These are phyloP conservation scores for Troides aeacus DNA, from an alignment of 2,888 invertebrate genomes.

Conservation along the genomic window DNA sequence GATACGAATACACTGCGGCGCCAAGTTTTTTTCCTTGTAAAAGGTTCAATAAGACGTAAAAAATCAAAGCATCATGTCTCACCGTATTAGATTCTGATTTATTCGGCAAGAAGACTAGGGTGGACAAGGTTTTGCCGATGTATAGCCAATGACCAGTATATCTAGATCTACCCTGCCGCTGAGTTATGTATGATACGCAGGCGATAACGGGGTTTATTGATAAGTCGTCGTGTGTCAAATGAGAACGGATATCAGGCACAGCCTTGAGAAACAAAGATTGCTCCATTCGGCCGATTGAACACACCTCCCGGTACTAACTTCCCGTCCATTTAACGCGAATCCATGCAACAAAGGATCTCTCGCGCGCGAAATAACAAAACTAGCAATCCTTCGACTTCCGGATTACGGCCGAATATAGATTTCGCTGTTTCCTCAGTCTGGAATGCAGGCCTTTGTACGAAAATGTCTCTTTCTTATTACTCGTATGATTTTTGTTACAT, in stretches of 20 bases:
- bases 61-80: slow-evolving; percentile 68
- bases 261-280: slow-evolving; percentile 77
- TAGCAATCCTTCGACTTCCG: slow-evolving; percentile 63
- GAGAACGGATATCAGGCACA: slow-evolving; percentile 58
- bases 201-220: slow-evolving; percentile 41
- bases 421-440: slow-evolving; percentile 35
- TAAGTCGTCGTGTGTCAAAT: slow-evolving; percentile 49
- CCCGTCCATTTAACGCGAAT: slow-evolving; percentile 78
- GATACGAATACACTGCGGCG: neutral
- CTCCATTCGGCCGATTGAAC: slow-evolving; percentile 73
- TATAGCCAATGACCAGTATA: slow-evolving; percentile 47
- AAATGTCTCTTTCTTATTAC: neutral
- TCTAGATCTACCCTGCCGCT: slow-evolving; percentile 47
- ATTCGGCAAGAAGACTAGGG: slow-evolving; percentile 64
- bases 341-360: slow-evolving; percentile 74
- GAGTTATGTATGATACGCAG: slow-evolving; percentile 29
- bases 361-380: slow-evolving; percentile 77
- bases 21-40: slow-evolving; percentile 32
- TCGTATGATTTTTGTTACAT: neutral
- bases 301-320: slow-evolving; percentile 75
- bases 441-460: slow-evolving; percentile 10
- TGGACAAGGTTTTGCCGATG: slow-evolving; percentile 63
- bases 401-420: slow-evolving; percentile 46
- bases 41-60: slow-evolving; percentile 70
- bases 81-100: slow-evolving; percentile 76